These are phyloP conservation scores for Burhinus oedicnemus DNA, from an alignment of 2,113 vertebrate genomes.

Conservation along the genomic window DNA sequence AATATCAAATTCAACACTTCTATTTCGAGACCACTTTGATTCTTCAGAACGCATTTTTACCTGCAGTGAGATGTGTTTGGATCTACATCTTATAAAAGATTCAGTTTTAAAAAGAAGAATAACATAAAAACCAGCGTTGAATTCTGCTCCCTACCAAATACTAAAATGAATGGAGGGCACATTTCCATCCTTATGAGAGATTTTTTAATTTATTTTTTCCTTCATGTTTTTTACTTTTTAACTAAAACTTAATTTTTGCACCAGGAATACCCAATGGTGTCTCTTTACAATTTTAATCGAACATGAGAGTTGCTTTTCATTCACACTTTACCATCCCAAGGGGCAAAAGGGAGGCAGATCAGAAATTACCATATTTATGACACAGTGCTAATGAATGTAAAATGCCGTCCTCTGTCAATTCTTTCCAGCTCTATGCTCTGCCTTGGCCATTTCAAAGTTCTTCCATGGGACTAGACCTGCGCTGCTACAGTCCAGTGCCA, in stretches of 20 bases:
- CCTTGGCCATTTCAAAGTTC: not conserved
- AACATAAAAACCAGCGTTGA: not conserved
- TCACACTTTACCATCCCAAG: not conserved
- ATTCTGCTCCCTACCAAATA: not conserved
- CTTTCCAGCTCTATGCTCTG: not conserved
- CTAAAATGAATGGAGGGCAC: not conserved
- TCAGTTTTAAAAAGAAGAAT: not conserved
- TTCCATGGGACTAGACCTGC: not conserved
- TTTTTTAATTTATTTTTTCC: not conserved
- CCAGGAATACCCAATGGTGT: not conserved
- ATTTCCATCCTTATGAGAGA: not conserved
- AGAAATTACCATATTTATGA: slow-evolving; percentile 40
- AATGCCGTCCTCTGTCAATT: not conserved
- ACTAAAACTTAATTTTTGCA: slow-evolving; percentile 2
- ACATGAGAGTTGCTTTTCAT: not conserved
- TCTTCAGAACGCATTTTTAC: not conserved
- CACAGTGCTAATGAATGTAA: not conserved
- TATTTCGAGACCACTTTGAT: not conserved
- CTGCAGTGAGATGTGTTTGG: not conserved
- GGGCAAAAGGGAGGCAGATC: not conserved
- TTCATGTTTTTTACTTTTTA: not conserved
- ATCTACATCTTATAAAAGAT: not conserved
- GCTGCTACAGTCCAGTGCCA: fast-evolving
- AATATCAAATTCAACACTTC: not conserved
- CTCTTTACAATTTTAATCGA: not conserved